Base-by-base conservation (phyloP, 2,797 vertebrate genomes). In the Centropyge bicolor region DNA sequence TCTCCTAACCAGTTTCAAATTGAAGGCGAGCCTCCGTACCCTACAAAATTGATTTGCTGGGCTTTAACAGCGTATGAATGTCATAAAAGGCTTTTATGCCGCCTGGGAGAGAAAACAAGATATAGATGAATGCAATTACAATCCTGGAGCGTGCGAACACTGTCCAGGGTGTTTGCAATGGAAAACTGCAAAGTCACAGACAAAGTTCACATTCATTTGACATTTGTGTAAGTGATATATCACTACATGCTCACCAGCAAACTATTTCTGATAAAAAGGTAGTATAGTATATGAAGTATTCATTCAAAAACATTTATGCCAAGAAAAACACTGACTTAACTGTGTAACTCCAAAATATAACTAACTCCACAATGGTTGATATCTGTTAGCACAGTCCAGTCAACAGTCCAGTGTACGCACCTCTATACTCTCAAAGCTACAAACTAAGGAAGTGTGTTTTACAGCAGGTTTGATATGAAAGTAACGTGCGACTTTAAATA, bases 401-500 rank as follows among this genome's bases (percentile, higher is more conserved):
- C 41, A 48, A 68, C 10, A n/a, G 52, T 67, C 70, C 43, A 40
- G n/a, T 46, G 52, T 31, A 31, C n/a, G 4, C 27, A 31, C 2
- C 60, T 75, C 19, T 3, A 55, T 31, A 70, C 60, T 63, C 74
- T 76, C 65, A 82, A 70, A 85, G 75, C 68, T 24, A 36, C 57
- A 7, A 55, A 54, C 20, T 54, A 54, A 73, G 31, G 70, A 84
- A 82, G 63, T 72, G 65, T 64, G 71, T 85, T 76, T 84, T 36
- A 63, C 49, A 74, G 52, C 70, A 70, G 31, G 62, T 71, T 81
- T 86, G 78, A 87, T 84, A 69, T 77, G 69, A 89, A 82, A 79
- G 76, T 67, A 83, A 88, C 71, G 74, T 79, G 71, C 52, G 82
- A 84, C 73, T 83, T 84, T 65, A 74, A 90, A 88, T 88, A 71